Evolutionary conservation across 35 echinoderm and acorn worm species (phyloP).

Genomic region (Holothuria glaberrima): DNA sequence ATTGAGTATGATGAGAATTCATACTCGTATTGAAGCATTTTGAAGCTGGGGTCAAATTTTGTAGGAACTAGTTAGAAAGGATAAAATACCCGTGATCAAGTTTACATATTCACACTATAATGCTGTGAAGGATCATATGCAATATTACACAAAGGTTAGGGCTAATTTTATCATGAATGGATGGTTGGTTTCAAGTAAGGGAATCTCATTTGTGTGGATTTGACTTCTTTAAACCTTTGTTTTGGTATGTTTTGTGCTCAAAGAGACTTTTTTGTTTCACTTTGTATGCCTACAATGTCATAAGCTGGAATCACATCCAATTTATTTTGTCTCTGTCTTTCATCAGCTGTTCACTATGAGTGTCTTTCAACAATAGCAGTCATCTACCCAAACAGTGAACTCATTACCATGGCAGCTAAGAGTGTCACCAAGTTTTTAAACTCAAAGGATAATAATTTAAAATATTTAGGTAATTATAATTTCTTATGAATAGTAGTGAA

Average conservation of each 20-base stretch:
- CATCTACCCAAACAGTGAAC: conserved; percentile 58
- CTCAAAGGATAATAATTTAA: conserved; percentile 81
- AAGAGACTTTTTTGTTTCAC: background rate
- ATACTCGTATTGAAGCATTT: too few species aligned
- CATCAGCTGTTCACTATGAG: conserved; percentile 88
- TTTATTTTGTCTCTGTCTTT: conserved; percentile 30
- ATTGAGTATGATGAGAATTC: too few species aligned
- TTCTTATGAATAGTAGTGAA: background rate
- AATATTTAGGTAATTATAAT: conserved; percentile 84
- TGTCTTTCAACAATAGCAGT: conserved; percentile 83
- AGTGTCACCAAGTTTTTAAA: conserved; percentile 88
- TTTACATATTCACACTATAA: too few species aligned
- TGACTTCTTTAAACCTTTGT: background rate
- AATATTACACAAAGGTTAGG: too few species aligned
- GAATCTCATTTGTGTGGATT: too few species aligned
- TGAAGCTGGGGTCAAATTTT: too few species aligned
- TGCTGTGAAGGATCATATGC: too few species aligned
- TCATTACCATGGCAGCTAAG: conserved; percentile 64
- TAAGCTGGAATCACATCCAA: background rate
- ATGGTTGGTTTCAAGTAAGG: too few species aligned
- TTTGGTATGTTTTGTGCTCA: background rate
- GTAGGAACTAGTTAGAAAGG: too few species aligned
- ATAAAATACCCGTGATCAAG: too few species aligned
- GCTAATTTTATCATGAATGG: too few species aligned
- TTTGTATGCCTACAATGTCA: background rate